A percentile compares a stretch with the other conserved stretches of the same genome.
Conservation (phyloP, 2,888 invertebrate genomes). For the Phengaris alcon region DNA sequence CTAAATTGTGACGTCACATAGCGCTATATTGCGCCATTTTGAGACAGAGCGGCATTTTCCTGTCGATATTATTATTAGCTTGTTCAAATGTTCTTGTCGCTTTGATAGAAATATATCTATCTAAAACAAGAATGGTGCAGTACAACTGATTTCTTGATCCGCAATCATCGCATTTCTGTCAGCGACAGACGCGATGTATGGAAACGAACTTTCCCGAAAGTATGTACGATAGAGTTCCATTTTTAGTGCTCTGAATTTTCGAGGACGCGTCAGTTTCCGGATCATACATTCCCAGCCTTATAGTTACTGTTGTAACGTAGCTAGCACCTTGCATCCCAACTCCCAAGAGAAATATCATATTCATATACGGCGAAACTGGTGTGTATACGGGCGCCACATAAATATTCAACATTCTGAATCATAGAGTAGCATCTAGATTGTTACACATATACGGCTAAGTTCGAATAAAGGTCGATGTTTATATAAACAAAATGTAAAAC, state of each 20-base stretch:
- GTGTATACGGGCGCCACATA: background rate
- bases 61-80: background rate
- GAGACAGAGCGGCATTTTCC: background rate
- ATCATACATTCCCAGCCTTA: background rate
- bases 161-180: too few relatives aligned
- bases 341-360: background rate
- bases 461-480: too few relatives aligned
- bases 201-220: too few relatives aligned
- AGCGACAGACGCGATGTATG: too few relatives aligned
- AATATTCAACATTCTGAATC: background rate
- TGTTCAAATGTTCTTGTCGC: too few relatives aligned
- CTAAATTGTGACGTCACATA: background rate
- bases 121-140: too few relatives aligned
- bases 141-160: too few relatives aligned
- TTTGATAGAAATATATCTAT: too few relatives aligned
- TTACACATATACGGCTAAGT: background rate
- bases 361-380: background rate
- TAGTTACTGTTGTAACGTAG: background rate
- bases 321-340: background rate
- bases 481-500: too few relatives aligned
- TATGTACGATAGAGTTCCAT: too few relatives aligned
- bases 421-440: background rate
- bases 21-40: conserved; percentile 1
- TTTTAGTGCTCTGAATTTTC: too few relatives aligned
- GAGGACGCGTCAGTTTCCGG: too few relatives aligned